Evolutionary conservation across 2,888 invertebrate species (phyloP).

Genomic region (Pandemis corylana): DNA sequence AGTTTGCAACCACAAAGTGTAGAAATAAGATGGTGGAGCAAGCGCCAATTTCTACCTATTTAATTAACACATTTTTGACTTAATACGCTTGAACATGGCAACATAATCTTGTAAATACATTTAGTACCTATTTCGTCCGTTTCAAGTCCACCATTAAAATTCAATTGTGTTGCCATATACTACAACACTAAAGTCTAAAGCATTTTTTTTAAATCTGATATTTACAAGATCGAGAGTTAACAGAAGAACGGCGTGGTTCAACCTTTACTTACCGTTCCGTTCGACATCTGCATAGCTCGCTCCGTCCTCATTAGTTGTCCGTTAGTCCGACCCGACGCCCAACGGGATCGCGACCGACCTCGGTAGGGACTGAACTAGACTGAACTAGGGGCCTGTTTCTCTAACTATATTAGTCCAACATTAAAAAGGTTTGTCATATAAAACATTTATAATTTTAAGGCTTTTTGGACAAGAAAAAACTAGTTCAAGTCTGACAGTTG

Average conservation of each 20-base stretch:
- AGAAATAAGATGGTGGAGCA: too few species aligned
- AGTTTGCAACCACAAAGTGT: too few species aligned
- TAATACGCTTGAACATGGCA: too few species aligned
- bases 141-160: too few species aligned
- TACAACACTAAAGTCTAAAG: neutral
- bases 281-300: conserved; percentile 79
- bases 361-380: conserved; percentile 44
- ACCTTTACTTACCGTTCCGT: conserved; percentile 47
- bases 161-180: neutral
- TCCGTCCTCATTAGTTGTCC: conserved; percentile 79
- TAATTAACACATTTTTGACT: too few species aligned
- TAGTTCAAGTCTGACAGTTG: too few species aligned
- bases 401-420: neutral
- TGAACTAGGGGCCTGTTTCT: conserved; percentile 20
- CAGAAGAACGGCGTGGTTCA: conserved; percentile 23
- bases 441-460: neutral
- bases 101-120: too few species aligned
- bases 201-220: neutral
- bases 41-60: too few species aligned
- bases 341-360: conserved; percentile 61
- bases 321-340: conserved; percentile 70
- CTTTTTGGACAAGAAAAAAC: too few species aligned
- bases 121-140: too few species aligned
- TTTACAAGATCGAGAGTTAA: conserved; percentile 10
- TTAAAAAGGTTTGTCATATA: neutral